Conservation (phyloP, 2,113 vertebrate species). For the Geothlypis trichas region DNA sequence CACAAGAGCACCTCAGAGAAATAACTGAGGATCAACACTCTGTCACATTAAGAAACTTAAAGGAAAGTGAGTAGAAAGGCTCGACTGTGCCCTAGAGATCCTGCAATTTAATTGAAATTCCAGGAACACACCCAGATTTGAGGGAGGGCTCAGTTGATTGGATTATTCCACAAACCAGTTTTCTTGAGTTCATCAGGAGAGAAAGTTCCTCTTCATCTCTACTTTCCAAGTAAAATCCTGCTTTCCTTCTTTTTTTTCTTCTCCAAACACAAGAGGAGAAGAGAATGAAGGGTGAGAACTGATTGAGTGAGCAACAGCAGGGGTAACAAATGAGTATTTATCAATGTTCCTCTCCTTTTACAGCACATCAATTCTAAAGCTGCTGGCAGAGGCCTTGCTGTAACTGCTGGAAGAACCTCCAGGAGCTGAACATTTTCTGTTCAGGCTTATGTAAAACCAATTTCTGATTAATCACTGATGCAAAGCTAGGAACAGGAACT, state of each 20-base stretch:
- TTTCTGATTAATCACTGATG: slow-evolving; percentile 75
- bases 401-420: slow-evolving; percentile 54
- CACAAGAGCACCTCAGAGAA: slow-evolving; percentile 31
- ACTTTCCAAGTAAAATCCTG: neutral
- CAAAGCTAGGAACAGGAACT: slow-evolving; percentile 71
- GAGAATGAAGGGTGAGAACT: neutral
- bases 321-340: slow-evolving; percentile 34
- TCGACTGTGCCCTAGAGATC: neutral
- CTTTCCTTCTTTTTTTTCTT: neutral
- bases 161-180: neutral
- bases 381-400: slow-evolving; percentile 40
- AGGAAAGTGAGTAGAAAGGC: neutral
- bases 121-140: neutral
- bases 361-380: slow-evolving; percentile 21
- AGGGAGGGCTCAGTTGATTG: neutral
- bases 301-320: neutral
- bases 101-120: slow-evolving; percentile 27
- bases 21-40: slow-evolving; percentile 35
- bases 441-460: slow-evolving; percentile 64
- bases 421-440: slow-evolving; percentile 70
- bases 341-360: slow-evolving; percentile 3
- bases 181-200: neutral
- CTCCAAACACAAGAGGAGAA: neutral
- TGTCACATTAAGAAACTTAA: slow-evolving; percentile 1
- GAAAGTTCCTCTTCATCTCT: neutral